These are phyloP conservation scores for Tautogolabrus adspersus DNA, from an alignment of 2,113 vertebrate genomes.

Conservation along the genomic window DNA sequence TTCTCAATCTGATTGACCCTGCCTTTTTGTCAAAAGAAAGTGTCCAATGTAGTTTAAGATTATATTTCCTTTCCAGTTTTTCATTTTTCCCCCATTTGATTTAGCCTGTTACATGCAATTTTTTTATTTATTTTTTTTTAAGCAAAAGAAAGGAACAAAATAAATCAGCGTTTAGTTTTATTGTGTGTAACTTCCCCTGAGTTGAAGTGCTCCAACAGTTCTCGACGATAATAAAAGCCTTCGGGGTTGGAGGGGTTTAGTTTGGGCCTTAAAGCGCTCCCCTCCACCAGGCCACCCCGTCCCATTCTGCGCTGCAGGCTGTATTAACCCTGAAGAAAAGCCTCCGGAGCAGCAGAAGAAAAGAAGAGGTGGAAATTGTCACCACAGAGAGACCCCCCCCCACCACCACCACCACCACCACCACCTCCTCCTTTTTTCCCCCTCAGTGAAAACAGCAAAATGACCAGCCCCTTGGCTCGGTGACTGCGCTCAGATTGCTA, in stretches of 20 bases:
- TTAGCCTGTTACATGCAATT: no score
- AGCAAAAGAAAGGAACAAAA: not conserved
- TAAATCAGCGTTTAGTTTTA: not conserved
- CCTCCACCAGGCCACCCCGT: conserved; percentile 83
- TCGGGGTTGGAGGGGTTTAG: conserved; percentile 62
- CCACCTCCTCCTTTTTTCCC: conserved; percentile 34
- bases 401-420: no score
- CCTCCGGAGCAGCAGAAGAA: conserved; percentile 61
- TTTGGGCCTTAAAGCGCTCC: conserved; percentile 79
- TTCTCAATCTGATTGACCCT: no score
- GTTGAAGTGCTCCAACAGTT: conserved; percentile 61
- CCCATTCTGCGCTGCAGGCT: conserved; percentile 76
- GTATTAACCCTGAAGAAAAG: conserved; percentile 81
- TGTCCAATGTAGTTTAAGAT: no score
- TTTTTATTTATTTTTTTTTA: not conserved
- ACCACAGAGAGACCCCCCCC: conserved; percentile 78
- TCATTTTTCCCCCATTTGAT: not conserved
- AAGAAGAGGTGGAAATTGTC: conserved; percentile 82
- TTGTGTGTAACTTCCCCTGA: conserved; percentile 27
- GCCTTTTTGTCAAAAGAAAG: no score
- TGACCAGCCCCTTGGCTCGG: conserved; percentile 84
- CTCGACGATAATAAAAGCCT: conserved; percentile 59
- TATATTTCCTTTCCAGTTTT: not conserved
- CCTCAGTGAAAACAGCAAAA: conserved; percentile 82
- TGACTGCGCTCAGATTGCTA: conserved; percentile 80